Conservation (phyloP, 1,140 invertebrate genomes). For the Pogonomyrmex barbatus region DNA sequence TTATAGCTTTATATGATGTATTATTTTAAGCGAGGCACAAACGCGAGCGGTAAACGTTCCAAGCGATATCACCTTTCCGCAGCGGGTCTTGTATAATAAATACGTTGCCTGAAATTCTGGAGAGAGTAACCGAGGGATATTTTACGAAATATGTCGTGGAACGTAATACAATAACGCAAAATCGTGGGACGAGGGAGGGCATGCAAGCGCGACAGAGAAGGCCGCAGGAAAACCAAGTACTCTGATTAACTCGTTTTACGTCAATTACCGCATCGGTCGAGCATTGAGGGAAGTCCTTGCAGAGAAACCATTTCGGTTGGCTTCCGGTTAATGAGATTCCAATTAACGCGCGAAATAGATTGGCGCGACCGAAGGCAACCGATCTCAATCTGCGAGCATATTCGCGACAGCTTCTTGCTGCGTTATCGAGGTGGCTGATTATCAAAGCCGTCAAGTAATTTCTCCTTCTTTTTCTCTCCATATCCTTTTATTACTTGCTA, state of each 20-base stretch:
- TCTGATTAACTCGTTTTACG: slow-evolving; percentile 70
- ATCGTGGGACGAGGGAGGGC: background rate
- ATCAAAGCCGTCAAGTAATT: background rate
- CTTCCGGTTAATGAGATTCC: slow-evolving; percentile 75
- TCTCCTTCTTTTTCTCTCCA: background rate
- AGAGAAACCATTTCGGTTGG: slow-evolving; percentile 56
- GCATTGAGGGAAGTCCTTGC: slow-evolving; percentile 58
- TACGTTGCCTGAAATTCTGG: slow-evolving; percentile 22
- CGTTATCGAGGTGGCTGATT: background rate
- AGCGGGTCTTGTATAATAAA: slow-evolving; percentile 1
- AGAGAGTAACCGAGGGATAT: background rate
- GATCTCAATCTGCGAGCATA: slow-evolving; percentile 17
- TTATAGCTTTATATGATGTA: slow-evolving; percentile 6
- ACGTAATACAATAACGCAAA: slow-evolving; percentile 32
- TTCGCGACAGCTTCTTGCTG: slow-evolving; percentile 18
- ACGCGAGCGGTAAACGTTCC: background rate
- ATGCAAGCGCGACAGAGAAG: background rate
- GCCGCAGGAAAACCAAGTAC: slow-evolving; percentile 30
- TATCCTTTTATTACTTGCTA: background rate
- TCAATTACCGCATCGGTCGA: slow-evolving; percentile 58
- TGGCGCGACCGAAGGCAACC: slow-evolving; percentile 48
- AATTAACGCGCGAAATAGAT: slow-evolving; percentile 75
- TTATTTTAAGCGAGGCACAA: background rate
- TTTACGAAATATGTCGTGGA: slow-evolving; percentile 15
- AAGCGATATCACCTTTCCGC: slow-evolving; percentile 9